These are phyloP conservation scores for Melanotus villosus DNA, from an alignment of 2,888 invertebrate genomes.

Conservation along the genomic window DNA sequence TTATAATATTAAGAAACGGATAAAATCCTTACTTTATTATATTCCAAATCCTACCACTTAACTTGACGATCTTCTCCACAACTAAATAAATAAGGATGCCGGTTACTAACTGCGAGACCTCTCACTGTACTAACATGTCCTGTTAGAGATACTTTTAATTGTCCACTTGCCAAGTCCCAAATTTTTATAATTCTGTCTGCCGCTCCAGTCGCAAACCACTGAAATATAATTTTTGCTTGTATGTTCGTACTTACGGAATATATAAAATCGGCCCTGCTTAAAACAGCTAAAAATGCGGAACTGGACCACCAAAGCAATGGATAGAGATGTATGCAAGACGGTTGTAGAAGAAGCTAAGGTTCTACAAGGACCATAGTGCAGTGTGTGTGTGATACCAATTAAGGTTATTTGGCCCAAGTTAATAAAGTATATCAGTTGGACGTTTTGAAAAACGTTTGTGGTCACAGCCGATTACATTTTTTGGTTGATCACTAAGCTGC, in stretches of 20 bases:
- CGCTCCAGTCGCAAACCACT: constrained; percentile 92
- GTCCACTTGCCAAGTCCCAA: constrained; percentile 98
- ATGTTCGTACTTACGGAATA: background rate
- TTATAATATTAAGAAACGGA: constrained; percentile 67
- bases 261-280: too few relatives aligned
- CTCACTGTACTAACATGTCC: constrained; percentile 99
- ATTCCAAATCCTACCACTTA: constrained; percentile 99
- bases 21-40: constrained; percentile 96
- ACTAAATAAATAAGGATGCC: constrained; percentile 98
- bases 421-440: too few relatives aligned
- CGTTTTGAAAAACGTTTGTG: too few relatives aligned
- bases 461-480: too few relatives aligned
- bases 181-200: constrained; percentile 99
- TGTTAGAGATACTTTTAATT: constrained; percentile 95
- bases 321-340: too few relatives aligned
- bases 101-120: constrained; percentile 91
- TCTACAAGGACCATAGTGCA: too few relatives aligned
- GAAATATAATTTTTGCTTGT: constrained; percentile 35
- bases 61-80: constrained; percentile 99
- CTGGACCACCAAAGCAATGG: too few relatives aligned
- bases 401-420: too few relatives aligned
- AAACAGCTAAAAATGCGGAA: too few relatives aligned
- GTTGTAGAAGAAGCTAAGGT: too few relatives aligned
- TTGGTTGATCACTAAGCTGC: too few relatives aligned
- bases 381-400: too few relatives aligned